Conservation (phyloP, 2,888 invertebrate species). For the Allacma fusca region DNA sequence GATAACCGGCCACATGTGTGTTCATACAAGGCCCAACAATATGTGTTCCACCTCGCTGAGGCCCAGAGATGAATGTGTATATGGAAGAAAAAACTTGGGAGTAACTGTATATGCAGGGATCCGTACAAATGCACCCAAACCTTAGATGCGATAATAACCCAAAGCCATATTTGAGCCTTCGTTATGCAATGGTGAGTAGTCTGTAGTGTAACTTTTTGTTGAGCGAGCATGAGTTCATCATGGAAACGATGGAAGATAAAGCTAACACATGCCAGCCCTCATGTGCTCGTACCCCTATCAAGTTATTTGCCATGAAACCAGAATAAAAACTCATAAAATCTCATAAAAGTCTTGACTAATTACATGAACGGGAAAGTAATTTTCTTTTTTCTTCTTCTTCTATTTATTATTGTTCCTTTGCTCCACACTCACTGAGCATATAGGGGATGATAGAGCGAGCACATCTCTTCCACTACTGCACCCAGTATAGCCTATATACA, state of each 20-base stretch:
- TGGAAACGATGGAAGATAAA: no score
- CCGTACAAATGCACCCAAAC: slow-evolving; percentile 20
- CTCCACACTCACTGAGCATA: background rate
- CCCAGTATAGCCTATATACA: no score
- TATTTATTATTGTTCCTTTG: background rate
- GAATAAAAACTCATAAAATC: slow-evolving; percentile 21
- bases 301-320: slow-evolving; percentile 18
- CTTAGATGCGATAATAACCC: no score
- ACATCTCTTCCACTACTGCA: no score
- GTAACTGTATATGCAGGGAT: slow-evolving; percentile 5
- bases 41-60: slow-evolving; percentile 22
- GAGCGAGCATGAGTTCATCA: no score
- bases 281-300: no score
- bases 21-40: slow-evolving; percentile 1
- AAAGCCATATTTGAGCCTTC: no score
- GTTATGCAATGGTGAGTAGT: no score
- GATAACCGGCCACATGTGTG: background rate
- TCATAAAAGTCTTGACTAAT: slow-evolving; percentile 26
- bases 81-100: background rate
- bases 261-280: no score
- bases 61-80: slow-evolving; percentile 1
- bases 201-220: no score
- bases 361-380: slow-evolving; percentile 35
- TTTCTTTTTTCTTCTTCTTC: background rate
- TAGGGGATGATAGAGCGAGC: background rate